phyloP scores from a whole-genome alignment of 2,113 vertebrate species.

The Mesocricetus auratus region DNA sequence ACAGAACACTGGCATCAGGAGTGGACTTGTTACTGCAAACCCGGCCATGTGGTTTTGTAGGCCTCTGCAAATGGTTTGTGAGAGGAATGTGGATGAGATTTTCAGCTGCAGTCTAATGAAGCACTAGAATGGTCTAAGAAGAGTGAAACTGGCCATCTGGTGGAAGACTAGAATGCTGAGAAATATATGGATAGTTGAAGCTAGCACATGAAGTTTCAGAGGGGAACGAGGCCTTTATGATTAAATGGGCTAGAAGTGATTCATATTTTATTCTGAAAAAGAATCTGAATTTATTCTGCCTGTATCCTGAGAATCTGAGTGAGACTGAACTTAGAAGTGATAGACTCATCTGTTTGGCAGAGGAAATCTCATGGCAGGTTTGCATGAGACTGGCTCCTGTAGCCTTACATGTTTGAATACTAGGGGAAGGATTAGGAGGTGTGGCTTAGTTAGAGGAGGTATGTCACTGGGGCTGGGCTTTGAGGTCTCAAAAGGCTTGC shows the following conservation, averaged over 20 bases:
- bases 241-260: not conserved
- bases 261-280: not conserved
- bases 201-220: not conserved
- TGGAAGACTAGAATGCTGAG: not conserved
- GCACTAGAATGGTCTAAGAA: not conserved
- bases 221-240: not conserved
- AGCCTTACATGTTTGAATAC: not conserved
- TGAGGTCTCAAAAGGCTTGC: not conserved
- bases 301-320: no score
- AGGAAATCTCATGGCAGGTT: not conserved
- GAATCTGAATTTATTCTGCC: not conserved
- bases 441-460: not conserved
- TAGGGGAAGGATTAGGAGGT: not conserved
- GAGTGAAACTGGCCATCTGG: not conserved
- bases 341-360: not conserved
- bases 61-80: not conserved
- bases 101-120: not conserved
- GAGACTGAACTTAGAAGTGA: no score
- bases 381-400: not conserved
- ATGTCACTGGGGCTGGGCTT: not conserved
- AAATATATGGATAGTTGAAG: not conserved
- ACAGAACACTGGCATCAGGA: not conserved
- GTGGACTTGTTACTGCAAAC: not conserved
- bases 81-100: not conserved
- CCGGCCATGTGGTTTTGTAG: not conserved